phyloP scores from a whole-genome alignment of 1,140 invertebrate species.

The Drosophila setifemur region DNA sequence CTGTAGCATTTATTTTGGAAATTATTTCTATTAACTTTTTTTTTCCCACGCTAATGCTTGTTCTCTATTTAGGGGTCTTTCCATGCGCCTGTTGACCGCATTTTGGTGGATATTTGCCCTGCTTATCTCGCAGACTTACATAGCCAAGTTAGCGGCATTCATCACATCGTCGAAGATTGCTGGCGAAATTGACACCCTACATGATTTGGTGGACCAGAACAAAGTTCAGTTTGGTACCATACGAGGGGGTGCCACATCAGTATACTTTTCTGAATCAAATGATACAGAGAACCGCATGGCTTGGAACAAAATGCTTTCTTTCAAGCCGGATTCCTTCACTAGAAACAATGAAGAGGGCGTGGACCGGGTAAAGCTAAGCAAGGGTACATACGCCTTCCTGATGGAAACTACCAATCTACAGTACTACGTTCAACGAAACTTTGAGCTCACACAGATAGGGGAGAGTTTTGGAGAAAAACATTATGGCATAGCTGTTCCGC shows the following conservation, averaged over 20 bases:
- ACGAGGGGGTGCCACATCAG: slow-evolving; percentile 87
- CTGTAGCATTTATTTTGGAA: too few species aligned
- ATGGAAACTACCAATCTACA: slow-evolving; percentile 94
- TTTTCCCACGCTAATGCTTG: too few species aligned
- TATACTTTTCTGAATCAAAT: slow-evolving; percentile 85
- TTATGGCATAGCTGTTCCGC: slow-evolving; percentile 83
- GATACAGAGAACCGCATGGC: slow-evolving; percentile 89
- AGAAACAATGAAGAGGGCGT: slow-evolving; percentile 92
- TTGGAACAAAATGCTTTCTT: slow-evolving; percentile 90
- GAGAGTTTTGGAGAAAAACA: slow-evolving; percentile 91
- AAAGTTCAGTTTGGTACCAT: slow-evolving; percentile 94
- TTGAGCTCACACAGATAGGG: slow-evolving; percentile 91
- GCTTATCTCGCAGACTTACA: slow-evolving; percentile 97
- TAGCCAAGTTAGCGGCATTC: slow-evolving; percentile 97
- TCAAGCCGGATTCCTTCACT: slow-evolving; percentile 91
- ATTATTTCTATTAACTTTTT: too few species aligned
- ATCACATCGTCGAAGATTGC: slow-evolving; percentile 93
- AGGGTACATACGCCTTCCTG: slow-evolving; percentile 89
- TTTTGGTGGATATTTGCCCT: slow-evolving; percentile 98
- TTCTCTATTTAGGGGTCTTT: slow-evolving; percentile 86
- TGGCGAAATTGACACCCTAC: slow-evolving; percentile 91
- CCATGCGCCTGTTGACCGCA: slow-evolving; percentile 91
- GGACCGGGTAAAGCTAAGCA: slow-evolving; percentile 87
- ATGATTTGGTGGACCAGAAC: slow-evolving; percentile 93
- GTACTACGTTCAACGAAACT: slow-evolving; percentile 89